Evolutionary conservation across 2,113 vertebrate genomes (phyloP).

Genomic region (Gasterosteus aculeatus): DNA sequence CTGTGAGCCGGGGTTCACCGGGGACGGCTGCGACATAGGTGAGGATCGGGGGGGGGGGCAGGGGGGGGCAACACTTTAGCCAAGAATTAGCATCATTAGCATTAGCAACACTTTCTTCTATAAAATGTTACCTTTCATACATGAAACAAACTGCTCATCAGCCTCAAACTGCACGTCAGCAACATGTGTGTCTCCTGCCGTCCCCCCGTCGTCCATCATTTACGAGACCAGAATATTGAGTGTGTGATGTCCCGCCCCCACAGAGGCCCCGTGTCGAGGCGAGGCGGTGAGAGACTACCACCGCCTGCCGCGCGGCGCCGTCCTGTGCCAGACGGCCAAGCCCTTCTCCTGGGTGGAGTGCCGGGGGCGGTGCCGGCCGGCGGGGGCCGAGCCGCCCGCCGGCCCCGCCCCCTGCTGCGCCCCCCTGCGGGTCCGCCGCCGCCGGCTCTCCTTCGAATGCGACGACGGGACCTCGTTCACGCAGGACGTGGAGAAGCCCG

Average conservation of each 20-base stretch:
- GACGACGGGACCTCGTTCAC: conserved; percentile 93
- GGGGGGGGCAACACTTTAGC: neutral
- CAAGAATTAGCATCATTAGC: neutral
- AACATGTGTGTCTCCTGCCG: too few relatives aligned
- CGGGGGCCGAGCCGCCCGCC: neutral
- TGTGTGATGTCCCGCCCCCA: neutral
- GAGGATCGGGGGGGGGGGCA: conserved; percentile 8
- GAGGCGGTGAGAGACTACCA: conserved; percentile 90
- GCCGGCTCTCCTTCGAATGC: conserved; percentile 92
- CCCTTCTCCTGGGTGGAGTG: conserved; percentile 94
- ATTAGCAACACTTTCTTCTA: too few relatives aligned
- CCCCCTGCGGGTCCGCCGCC: conserved; percentile 86
- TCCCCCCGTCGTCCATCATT: too few relatives aligned
- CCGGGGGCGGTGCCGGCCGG: conserved; percentile 81
- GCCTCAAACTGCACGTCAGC: too few relatives aligned
- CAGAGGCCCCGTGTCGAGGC: conserved; percentile 88
- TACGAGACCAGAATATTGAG: too few relatives aligned
- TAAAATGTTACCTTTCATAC: too few relatives aligned
- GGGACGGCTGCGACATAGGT: conserved; percentile 91
- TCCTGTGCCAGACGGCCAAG: conserved; percentile 93
- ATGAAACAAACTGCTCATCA: too few relatives aligned
- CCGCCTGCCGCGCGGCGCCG: conserved; percentile 90
- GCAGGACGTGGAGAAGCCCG: conserved; percentile 95
- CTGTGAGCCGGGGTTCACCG: conserved; percentile 87
- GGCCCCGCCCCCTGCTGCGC: conserved; percentile 79